phyloP scores from a whole-genome alignment of 2,888 invertebrate species.

The Polyploca ridens region DNA sequence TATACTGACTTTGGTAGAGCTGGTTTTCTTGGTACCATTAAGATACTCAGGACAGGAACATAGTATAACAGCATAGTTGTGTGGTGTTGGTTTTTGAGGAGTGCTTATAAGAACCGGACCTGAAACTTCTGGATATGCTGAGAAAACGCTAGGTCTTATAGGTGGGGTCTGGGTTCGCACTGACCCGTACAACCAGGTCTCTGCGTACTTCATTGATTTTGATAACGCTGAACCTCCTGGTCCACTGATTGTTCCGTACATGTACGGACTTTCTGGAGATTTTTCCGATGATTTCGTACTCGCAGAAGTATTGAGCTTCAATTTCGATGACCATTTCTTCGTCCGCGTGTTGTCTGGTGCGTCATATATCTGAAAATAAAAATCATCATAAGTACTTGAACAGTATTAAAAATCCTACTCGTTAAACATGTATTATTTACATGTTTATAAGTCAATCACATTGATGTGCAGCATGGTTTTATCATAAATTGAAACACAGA shows the following conservation, averaged over 20 bases:
- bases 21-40: conserved; percentile 89
- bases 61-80: conserved; percentile 89
- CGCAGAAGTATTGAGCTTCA: conserved; percentile 84
- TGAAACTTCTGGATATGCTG: conserved; percentile 75
- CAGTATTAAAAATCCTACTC: too few species aligned
- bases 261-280: conserved; percentile 76
- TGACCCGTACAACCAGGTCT: conserved; percentile 94
- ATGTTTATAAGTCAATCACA: too few species aligned
- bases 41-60: conserved; percentile 93
- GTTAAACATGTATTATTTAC: too few species aligned
- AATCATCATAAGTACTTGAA: conserved; percentile 21
- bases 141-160: conserved; percentile 77
- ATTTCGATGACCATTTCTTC: conserved; percentile 90
- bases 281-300: conserved; percentile 76
- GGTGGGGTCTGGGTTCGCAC: conserved; percentile 84
- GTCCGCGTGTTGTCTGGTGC: conserved; percentile 81
- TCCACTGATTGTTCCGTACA: conserved; percentile 81
- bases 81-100: conserved; percentile 84
- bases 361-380: conserved; percentile 77
- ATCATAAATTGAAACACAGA: too few species aligned
- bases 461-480: too few species aligned
- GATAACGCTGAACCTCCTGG: conserved; percentile 89
- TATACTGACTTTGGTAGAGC: conserved; percentile 89
- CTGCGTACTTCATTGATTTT: conserved; percentile 93
- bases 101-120: conserved; percentile 81